A percentile compares a stretch with the other conserved stretches of the same genome.
phyloP scores from a whole-genome alignment of 2,888 invertebrate genomes.

The Dioctria linearis region DNA sequence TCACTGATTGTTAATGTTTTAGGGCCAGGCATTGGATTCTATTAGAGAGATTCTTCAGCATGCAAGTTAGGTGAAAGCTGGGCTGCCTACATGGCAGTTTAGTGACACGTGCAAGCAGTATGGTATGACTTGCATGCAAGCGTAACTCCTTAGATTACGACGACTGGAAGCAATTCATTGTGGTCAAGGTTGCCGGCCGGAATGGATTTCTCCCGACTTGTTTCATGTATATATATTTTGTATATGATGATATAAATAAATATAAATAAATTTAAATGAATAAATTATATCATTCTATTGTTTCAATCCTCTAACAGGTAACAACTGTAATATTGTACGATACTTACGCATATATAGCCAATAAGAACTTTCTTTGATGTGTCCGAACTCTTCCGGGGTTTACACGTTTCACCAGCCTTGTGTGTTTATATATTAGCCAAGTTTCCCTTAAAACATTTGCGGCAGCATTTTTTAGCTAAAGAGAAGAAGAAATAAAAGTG shows the following conservation, averaged over 20 bases:
- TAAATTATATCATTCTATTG: background rate
- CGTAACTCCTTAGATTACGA: too few relatives aligned
- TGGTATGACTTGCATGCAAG: too few relatives aligned
- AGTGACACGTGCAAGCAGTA: too few relatives aligned
- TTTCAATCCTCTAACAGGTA: background rate
- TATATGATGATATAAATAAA: background rate
- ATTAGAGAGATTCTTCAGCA: too few relatives aligned
- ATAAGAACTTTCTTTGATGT: conserved; percentile 98
- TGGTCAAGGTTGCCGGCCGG: too few relatives aligned
- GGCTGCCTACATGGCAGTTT: too few relatives aligned
- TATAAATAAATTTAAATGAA: background rate
- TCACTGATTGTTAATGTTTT: too few relatives aligned
- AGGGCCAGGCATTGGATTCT: too few relatives aligned
- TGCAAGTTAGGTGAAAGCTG: too few relatives aligned
- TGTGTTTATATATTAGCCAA: conserved; percentile 99
- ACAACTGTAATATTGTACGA: conserved; percentile 57
- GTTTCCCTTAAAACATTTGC: conserved; percentile 99
- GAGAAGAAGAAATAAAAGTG: conserved; percentile 56
- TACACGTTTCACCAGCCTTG: conserved; percentile 97
- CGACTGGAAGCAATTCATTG: too few relatives aligned
- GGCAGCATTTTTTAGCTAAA: conserved; percentile 98
- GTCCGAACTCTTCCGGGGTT: conserved; percentile 96
- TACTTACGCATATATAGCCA: conserved; percentile 98
- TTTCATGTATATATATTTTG: too few relatives aligned
- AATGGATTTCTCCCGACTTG: too few relatives aligned